Evolutionary conservation across 2,888 invertebrate species (phyloP), one percentile per base, ranked within the genome.

Genomic region (Thelaira solivaga): DNA sequence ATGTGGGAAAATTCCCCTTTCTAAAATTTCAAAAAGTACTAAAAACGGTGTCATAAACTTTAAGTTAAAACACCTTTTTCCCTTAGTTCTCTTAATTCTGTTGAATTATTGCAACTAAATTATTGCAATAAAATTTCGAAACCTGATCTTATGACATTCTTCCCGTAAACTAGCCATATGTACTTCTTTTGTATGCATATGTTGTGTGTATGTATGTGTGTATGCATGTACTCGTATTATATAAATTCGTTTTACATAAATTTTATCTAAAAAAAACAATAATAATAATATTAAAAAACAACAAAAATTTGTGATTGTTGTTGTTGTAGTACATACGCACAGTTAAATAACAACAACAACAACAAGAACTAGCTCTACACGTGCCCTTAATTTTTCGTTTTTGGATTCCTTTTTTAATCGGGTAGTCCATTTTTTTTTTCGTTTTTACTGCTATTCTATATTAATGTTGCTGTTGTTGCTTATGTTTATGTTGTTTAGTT

Each of bases 361-460:
- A n/a, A n/a, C n/a, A n/a, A n/a, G n/a, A n/a, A n/a, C 61, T 61
- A 64, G 22, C 61, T 81, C 82, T 82, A 85, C 85, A 86, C 86
- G 85, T 86, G 85, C 86, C 85, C 82, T 85, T 85, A 82, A 83
- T 86, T 41, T 61, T 65, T 80, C 71, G 45, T 78, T 80, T 80
- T 80, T 45, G 72, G 68, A 74, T 81, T 81, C 71, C 73, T 76
- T 76, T 69, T 69, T 64, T 10, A 62, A 57, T 64, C 61, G 53
- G 51, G 34, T 67, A 75, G 71, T 80, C 62, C 67, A 68, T 57
- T 76, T 75, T 76, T 76, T n/a, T n/a, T 59, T 61, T 51, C 62
- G 55, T 67, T 76, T 79, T 74, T 74, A 76, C 68, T 74, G 74
- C 64, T 71, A 53, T 74, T 69, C 73, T 69, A 65, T 62, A 20